Base-by-base conservation (phyloP, 2,113 vertebrate species). In the Melanerpes aurifrons region DNA sequence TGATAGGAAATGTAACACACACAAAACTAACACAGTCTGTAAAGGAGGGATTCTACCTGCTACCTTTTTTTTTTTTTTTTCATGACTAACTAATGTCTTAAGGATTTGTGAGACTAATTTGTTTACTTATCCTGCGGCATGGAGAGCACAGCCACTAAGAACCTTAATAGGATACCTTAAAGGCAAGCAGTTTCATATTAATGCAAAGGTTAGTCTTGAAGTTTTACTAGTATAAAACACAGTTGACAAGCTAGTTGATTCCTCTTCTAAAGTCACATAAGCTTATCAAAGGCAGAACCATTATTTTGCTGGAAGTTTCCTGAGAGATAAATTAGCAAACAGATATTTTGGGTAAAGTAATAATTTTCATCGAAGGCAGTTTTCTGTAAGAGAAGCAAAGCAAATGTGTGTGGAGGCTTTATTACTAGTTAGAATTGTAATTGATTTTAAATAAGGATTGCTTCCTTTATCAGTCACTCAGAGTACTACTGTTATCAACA, bases 141-240 rank as follows among this genome's bases (percentile, higher is more conserved):
- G 76, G 87, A 84, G 93, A 97, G 89, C 94, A 89, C 91, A 86
- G 89, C 76, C 75, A 72, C 66, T 88, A 86, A 92, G 82, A 95
- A 59, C 67, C 89, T 92, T 79, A 82, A 12, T 62, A 79, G 77
- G 43, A 78, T 92, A 63, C 47, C 61, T 91, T 90, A 79, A 87
- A 92, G 61, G 69, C 80, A 95, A 82, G 82, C 17, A 96, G 67
- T 89, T 88, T 95, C 75, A 59, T 90, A 16, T 81, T 95, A 66
- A 82, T 87, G 43, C 73, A 94, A 57, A 85, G 48, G 63, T 85
- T 87, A 73, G 58, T 89, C 82, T 77, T 86, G 77, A 92, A 68
- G 63, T 76, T 89, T 94, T 92, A n/a, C 29, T 71, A 45, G 80
- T 63, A 84, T 25, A 80, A 85, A 73, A 91, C 40, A 80, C 37